phyloP scores from a whole-genome alignment of 2,888 invertebrate species.

The Nephrotoma guestfalica region DNA sequence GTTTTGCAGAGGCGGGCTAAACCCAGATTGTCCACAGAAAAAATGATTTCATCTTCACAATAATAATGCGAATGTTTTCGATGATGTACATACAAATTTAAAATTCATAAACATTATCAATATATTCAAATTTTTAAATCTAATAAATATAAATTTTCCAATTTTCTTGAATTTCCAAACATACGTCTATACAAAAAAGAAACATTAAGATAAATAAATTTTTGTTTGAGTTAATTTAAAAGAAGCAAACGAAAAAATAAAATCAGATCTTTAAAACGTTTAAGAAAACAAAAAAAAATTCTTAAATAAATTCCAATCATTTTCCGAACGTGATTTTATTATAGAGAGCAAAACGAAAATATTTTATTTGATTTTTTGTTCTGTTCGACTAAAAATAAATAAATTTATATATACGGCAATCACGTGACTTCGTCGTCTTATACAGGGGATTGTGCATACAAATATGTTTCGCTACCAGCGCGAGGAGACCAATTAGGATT shows the following conservation, averaged over 20 bases:
- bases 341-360: background rate
- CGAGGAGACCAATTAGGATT: background rate
- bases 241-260: background rate
- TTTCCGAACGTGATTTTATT: background rate
- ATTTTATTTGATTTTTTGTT: background rate
- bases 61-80: background rate
- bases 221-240: slow-evolving; percentile 1
- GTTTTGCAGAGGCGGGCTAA: background rate
- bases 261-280: background rate
- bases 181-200: background rate
- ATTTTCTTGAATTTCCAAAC: background rate
- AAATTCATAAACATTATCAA: background rate
- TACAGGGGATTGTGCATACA: background rate
- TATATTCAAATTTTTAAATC: background rate
- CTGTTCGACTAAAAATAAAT: background rate
- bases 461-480: background rate
- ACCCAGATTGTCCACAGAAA: background rate
- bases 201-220: background rate
- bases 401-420: background rate
- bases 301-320: slow-evolving; percentile 1
- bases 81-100: background rate
- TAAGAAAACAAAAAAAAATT: background rate
- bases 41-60: background rate
- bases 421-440: background rate
- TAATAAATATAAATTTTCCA: background rate